Evolutionary conservation across 2,113 vertebrate genomes (phyloP).

Genomic region (Hippocampus barbouri): DNA sequence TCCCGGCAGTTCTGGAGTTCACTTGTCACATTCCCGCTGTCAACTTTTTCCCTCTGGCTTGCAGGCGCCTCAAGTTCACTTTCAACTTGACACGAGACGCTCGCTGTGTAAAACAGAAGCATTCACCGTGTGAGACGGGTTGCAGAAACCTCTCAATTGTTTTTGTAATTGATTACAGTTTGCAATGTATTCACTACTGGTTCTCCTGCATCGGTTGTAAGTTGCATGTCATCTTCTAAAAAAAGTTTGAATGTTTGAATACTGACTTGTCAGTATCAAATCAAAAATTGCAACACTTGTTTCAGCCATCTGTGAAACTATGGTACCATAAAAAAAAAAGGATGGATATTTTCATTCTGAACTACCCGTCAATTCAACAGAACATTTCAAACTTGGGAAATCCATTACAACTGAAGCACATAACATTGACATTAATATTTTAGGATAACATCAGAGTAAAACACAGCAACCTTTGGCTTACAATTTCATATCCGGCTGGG

Average conservation of each 20-base stretch:
- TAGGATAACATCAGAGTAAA: too few species aligned
- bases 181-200: not conserved
- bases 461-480: too few species aligned
- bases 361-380: too few species aligned
- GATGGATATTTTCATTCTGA: too few species aligned
- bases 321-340: too few species aligned
- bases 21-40: conserved; percentile 13
- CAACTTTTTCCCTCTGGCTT: conserved; percentile 3
- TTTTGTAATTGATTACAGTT: not conserved
- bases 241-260: too few species aligned
- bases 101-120: conserved; percentile 30
- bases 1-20: conserved; percentile 9
- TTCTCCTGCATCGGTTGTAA: not conserved
- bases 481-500: too few species aligned
- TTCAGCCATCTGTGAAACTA: not conserved
- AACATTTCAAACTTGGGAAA: too few species aligned
- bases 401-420: too few species aligned
- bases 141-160: not conserved
- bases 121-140: not conserved
- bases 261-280: too few species aligned
- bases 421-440: too few species aligned
- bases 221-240: too few species aligned
- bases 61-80: conserved; percentile 21
- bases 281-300: not conserved
- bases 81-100: conserved; percentile 15